Conservation (phyloP, 2,113 vertebrate species). For the Montifringilla adamsi region DNA sequence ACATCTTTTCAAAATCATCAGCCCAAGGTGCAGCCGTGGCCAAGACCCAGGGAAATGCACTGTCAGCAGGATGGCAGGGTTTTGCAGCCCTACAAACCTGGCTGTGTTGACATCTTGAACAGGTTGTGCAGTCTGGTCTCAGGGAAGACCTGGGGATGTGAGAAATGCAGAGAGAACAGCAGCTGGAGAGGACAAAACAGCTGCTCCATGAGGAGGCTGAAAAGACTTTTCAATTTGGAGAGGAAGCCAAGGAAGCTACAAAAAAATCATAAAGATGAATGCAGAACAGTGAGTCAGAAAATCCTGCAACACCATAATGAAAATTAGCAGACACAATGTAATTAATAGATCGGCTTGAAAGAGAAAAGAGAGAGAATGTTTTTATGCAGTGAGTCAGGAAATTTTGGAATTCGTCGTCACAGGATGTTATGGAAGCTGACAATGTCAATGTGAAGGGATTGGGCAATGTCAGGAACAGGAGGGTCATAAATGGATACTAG, state of each 20-base stretch:
- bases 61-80: not conserved
- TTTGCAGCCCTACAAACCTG: not conserved
- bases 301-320: not conserved
- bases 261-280: not conserved
- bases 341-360: not conserved
- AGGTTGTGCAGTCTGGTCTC: not conserved
- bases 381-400: not conserved
- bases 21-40: not conserved
- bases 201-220: not conserved
- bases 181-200: not conserved
- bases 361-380: not conserved
- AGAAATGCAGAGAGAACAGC: not conserved
- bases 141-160: not conserved
- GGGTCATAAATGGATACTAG: accelerated
- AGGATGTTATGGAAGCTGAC: not conserved
- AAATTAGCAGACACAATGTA: not conserved
- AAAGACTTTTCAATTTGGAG: not conserved
- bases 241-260: not conserved
- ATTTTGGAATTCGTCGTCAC: not conserved
- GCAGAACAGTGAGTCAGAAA: not conserved
- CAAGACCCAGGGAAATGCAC: not conserved
- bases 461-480: not conserved
- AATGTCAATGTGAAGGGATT: not conserved
- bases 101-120: not conserved
- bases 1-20: not conserved